Percentiles rank a stretch among this genome's conserved stretches.
These are phyloP conservation scores for Isurus oxyrinchus DNA, from an alignment of 2,113 vertebrate genomes.

Conservation along the genomic window DNA sequence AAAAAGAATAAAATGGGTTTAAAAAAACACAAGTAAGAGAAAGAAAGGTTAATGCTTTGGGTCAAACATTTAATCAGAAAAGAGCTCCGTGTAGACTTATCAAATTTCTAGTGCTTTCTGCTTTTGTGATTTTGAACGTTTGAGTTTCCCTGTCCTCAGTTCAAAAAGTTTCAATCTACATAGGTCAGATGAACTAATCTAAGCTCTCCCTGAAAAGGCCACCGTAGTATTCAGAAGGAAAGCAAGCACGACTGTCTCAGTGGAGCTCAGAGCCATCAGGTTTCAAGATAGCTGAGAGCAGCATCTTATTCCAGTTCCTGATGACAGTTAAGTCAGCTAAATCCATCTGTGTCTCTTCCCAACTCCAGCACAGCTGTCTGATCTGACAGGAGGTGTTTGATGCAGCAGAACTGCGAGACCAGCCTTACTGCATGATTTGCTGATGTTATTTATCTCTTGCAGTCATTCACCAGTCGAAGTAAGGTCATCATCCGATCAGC, in stretches of 20 bases:
- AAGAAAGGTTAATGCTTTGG: neutral
- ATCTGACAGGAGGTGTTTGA: neutral
- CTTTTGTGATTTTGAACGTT: neutral
- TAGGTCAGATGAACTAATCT: neutral
- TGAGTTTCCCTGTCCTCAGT: neutral
- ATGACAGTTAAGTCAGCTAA: neutral
- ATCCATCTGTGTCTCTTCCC: neutral
- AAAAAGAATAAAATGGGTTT: neutral
- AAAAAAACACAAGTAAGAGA: neutral
- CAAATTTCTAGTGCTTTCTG: neutral
- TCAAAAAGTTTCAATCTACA: neutral
- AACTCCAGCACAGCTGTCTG: neutral
- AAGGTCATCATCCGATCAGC: too few relatives aligned
- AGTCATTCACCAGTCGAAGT: neutral
- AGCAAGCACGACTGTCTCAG: neutral
- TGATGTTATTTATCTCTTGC: neutral
- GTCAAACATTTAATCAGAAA: neutral
- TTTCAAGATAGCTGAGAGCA: neutral
- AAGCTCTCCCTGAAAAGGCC: neutral
- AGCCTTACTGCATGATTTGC: neutral
- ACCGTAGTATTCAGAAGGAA: neutral
- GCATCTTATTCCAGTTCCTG: neutral
- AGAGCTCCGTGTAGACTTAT: neutral
- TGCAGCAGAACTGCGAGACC: neutral
- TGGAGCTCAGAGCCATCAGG: neutral